Evolutionary conservation across 35 echinoderm and acorn worm genomes (phyloP).

Genomic region (Acanthaster planci): DNA sequence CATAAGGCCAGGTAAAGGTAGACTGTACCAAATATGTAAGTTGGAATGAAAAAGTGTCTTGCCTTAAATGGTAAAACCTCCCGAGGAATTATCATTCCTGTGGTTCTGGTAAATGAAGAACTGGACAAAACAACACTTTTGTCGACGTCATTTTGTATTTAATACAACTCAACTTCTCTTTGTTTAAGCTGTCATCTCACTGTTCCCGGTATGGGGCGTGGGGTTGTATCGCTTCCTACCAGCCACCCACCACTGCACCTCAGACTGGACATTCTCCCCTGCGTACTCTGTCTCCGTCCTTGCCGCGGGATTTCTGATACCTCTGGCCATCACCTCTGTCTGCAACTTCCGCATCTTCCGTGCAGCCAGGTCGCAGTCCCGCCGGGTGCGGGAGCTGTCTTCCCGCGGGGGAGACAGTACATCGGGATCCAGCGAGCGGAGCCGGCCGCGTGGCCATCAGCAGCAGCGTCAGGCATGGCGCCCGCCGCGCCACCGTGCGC

Average conservation of each 20-base stretch:
- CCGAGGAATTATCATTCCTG: too few relatives aligned
- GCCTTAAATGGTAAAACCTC: too few relatives aligned
- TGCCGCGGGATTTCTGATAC: background rate
- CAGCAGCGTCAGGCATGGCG: background rate
- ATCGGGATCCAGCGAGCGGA: background rate
- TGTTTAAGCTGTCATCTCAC: background rate
- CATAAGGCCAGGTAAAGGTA: too few relatives aligned
- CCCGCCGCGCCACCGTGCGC: background rate
- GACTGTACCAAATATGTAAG: too few relatives aligned
- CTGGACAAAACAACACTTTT: too few relatives aligned
- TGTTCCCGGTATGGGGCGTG: background rate
- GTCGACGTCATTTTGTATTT: too few relatives aligned
- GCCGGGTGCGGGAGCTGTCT: background rate
- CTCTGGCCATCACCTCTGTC: background rate
- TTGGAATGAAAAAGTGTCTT: too few relatives aligned
- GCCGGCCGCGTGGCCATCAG: background rate
- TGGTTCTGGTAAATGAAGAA: too few relatives aligned
- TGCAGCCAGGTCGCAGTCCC: background rate
- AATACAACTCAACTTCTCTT: too few relatives aligned
- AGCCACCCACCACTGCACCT: background rate
- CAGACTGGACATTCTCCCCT: constrained; percentile 1
- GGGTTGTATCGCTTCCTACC: constrained; percentile 9
- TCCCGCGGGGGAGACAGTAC: background rate
- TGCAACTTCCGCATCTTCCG: constrained; percentile 23
- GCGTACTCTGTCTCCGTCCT: background rate